Conservation (phyloP, 2,888 invertebrate species). For the Clostera curtula region DNA sequence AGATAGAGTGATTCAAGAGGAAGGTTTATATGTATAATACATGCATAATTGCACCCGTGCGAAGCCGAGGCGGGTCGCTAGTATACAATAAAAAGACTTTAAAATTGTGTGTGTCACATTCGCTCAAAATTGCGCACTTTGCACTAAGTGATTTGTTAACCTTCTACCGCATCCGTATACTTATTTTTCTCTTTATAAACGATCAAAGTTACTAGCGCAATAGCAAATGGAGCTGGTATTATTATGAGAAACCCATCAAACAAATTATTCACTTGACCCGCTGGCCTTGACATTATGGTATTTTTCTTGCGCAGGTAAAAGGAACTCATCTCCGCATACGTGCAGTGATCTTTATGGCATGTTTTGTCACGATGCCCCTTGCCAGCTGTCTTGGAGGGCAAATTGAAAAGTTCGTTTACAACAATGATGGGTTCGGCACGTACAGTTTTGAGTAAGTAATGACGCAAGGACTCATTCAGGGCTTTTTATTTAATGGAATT, state of each 20-base stretch:
- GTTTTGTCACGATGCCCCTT: slow-evolving; percentile 26
- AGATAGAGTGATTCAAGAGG: too few relatives aligned
- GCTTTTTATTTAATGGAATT: too few relatives aligned
- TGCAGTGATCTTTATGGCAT: slow-evolving; percentile 26
- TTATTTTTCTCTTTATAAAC: slow-evolving; percentile 4
- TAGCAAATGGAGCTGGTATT: slow-evolving; percentile 11
- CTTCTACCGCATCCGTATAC: too few relatives aligned
- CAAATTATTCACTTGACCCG: slow-evolving; percentile 20
- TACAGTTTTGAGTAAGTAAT: slow-evolving; percentile 66
- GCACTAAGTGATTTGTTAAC: too few relatives aligned
- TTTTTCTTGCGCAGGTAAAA: slow-evolving; percentile 47
- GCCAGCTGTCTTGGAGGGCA: slow-evolving; percentile 32
- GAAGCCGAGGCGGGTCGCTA: too few relatives aligned
- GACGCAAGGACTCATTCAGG: too few relatives aligned
- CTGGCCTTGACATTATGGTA: slow-evolving; percentile 47
- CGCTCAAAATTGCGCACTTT: too few relatives aligned
- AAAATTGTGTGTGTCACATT: too few relatives aligned
- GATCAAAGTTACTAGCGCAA: slow-evolving; percentile 4
- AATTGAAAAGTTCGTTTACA: slow-evolving; percentile 47
- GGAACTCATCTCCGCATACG: slow-evolving; percentile 30
- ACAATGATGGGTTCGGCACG: slow-evolving; percentile 55
- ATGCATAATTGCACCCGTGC: too few relatives aligned
- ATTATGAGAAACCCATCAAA: slow-evolving; percentile 21
- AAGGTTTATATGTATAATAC: too few relatives aligned
- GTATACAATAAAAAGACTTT: too few relatives aligned